Conservation (phyloP, 2,113 vertebrate species). For the Sitta europaea region DNA sequence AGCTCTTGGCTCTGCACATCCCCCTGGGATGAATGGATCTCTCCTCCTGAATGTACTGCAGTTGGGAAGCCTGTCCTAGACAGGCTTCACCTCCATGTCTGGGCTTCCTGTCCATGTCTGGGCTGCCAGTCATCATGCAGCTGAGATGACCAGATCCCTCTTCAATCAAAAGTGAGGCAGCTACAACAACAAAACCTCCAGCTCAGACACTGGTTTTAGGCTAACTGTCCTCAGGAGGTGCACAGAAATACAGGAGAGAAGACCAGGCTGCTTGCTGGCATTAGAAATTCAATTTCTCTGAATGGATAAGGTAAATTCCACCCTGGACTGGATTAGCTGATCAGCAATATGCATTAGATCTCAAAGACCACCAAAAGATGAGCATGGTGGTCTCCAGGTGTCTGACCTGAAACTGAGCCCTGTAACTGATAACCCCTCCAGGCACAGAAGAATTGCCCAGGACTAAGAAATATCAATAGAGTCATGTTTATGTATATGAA, state of each 20-base stretch:
- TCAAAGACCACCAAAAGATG: background rate
- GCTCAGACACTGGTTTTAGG: background rate
- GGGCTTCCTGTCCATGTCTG: rapidly evolving
- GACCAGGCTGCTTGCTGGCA: background rate
- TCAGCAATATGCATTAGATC: background rate
- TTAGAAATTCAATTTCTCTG: background rate
- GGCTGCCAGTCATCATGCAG: background rate
- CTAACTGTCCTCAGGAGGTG: background rate
- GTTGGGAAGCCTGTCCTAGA: background rate
- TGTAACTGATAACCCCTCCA: background rate
- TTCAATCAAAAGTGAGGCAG: background rate
- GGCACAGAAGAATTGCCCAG: background rate
- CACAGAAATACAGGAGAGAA: background rate
- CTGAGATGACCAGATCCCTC: background rate
- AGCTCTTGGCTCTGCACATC: background rate
- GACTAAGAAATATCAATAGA: background rate
- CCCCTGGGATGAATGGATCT: background rate
- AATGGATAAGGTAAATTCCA: background rate
- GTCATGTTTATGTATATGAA: background rate
- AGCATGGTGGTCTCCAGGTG: background rate
- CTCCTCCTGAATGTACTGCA: background rate
- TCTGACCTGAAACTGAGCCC: background rate
- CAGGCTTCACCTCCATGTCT: background rate
- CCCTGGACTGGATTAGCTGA: background rate
- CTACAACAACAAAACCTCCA: background rate